Base-by-base conservation (phyloP, 2,888 invertebrate species). In the Cheilosia variabilis region DNA sequence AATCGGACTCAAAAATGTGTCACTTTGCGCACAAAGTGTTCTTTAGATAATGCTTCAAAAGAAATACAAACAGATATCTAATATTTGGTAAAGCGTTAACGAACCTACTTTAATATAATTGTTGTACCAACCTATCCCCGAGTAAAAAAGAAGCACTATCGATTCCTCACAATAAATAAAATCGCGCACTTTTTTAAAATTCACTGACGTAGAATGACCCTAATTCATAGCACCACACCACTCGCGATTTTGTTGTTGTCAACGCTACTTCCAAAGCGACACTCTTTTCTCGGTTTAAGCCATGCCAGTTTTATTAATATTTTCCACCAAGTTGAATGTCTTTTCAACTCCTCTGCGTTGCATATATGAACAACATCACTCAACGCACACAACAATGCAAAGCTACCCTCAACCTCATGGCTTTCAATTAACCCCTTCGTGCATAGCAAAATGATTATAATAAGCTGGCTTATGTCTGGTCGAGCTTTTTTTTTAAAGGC, bases 251-350 rank as follows among this genome's bases (percentile, higher is more conserved):
- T 37, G n/a, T 13, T 37, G 10, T 10, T 53, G 7, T 1, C 31
- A 52, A 31, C 43, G n/a, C 43, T 17, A n/a, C 19, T 62, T 7
- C 6, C 19, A 22, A 31, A 27, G 45, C 34, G 34, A 17, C 7
- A 45, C 63, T 15, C 4, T 19, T 19, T 22, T 52, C 19, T 31
- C 43, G 10, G 47, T 31, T 10, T 15, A 9, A 62, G 45, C 6
- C 53, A 60, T 60, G 57, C 13, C 66, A 57, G 27, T 57, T 31
- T 75, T 50, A 57, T 31, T 52, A 50, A 27, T 43, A 43, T 63
- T 27, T 57, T 41, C 41, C 27, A 75, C 31, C 19, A 24, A 17
- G 22, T 9, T 65, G 19, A 58, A 50, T 66, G 27, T 19, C 41
- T 41, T 37, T 58, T 66, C 50, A 43, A 41, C 47, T 41, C 10